These are phyloP conservation scores for Nesoenas mayeri DNA, from an alignment of 2,113 vertebrate genomes.

Conservation along the genomic window DNA sequence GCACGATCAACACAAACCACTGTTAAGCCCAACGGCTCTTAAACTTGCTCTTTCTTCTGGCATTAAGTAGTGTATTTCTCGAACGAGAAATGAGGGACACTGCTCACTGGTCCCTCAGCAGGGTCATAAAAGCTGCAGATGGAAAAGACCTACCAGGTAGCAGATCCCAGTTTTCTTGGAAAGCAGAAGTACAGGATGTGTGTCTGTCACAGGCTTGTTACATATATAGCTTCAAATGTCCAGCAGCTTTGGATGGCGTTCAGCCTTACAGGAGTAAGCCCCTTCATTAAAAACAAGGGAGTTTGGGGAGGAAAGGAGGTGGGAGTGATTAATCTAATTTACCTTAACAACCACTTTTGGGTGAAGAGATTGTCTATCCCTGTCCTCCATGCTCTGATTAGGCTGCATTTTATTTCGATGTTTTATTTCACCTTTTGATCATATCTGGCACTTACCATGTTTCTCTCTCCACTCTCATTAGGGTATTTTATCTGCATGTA, in stretches of 20 bases:
- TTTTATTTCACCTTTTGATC: conserved; percentile 68
- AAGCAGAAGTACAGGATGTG: neutral
- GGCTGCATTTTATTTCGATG: conserved; percentile 12
- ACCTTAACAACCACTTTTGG: conserved; percentile 39
- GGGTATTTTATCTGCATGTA: conserved; percentile 40
- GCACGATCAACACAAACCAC: neutral
- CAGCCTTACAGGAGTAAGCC: neutral
- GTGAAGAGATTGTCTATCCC: neutral
- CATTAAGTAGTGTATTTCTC: neutral
- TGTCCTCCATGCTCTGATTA: conserved; percentile 18
- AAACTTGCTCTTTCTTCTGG: neutral
- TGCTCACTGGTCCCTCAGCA: neutral
- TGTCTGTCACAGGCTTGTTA: neutral
- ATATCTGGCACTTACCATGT: neutral
- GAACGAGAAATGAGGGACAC: neutral
- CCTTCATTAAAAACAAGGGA: conserved; percentile 9
- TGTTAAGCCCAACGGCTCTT: conserved; percentile 1
- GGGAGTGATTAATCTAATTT: conserved; percentile 53
- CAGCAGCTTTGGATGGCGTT: neutral
- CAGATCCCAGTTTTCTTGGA: conserved; percentile 26
- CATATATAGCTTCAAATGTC: neutral
- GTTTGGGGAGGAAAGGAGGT: neutral
- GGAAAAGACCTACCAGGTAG: conserved; percentile 51
- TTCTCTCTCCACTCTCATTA: conserved; percentile 46
- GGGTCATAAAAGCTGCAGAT: conserved; percentile 24